These are phyloP conservation scores for Ernsta delagoae DNA, from an alignment of 2,888 invertebrate genomes.

Conservation along the genomic window DNA sequence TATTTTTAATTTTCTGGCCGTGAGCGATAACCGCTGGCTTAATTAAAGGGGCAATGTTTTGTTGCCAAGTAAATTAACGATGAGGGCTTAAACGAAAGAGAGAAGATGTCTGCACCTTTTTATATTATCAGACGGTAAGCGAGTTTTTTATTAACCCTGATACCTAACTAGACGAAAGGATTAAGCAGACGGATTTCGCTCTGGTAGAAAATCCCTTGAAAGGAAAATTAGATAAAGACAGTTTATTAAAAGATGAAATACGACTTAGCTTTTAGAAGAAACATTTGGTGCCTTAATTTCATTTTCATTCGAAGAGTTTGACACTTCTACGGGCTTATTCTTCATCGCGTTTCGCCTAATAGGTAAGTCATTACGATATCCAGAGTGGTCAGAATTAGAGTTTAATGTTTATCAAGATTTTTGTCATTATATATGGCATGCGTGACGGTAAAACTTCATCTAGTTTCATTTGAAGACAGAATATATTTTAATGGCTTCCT, in stretches of 20 bases:
- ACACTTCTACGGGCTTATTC: no score
- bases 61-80: constrained; percentile 12
- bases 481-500: no score
- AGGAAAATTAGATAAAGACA: neutral
- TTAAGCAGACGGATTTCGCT: neutral
- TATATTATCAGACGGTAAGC: neutral
- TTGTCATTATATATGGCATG: no score
- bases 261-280: neutral
- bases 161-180: neutral
- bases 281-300: neutral
- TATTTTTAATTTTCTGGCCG: constrained; percentile 17
- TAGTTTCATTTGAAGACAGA: no score
- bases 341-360: no score
- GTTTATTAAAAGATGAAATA: neutral
- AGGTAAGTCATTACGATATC: no score
- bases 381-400: no score
- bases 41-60: constrained; percentile 23
- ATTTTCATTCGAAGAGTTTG: neutral
- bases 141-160: neutral
- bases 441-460: no score
- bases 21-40: constrained; percentile 19
- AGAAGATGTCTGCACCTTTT: constrained; percentile 11
- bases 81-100: constrained; percentile 10
- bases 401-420: no score
- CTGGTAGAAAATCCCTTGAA: neutral